Base-by-base conservation (phyloP, 2,113 vertebrate genomes). In the Ictidomys tridecemlineatus region DNA sequence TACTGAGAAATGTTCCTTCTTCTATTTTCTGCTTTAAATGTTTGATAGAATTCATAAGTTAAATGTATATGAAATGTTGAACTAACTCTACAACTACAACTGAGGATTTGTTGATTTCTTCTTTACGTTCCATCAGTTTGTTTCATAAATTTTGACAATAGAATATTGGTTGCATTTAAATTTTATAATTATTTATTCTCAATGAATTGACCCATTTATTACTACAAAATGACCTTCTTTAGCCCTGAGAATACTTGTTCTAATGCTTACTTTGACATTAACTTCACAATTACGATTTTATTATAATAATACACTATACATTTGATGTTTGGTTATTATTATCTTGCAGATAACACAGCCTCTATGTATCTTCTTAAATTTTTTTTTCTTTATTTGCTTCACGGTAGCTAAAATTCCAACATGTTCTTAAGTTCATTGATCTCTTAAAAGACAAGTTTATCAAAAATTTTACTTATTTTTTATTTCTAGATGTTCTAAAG, bases 391-490 rank as follows among this genome's bases (percentile, higher is more conserved):
- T 85, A 30, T 93, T 9, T 69, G 34, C 48, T 73, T 86, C 45
- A 51, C 5, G 67, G 34, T 61, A 32, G 56, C 70, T 77, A 76
- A 87, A 82, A 63, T 77, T 45, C 76, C 34, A 42, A 7, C 28
- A 82, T 56, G 30, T 73, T 92, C 80, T 84, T 28, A 88, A 72
- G 28, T 83, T 84, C 39, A 84, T 14, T 77, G 56, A 79, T 80
- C 65, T 76, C 56, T 78, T 61, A 11, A 42, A 53, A 84, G 30
- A 77, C n/a, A 88, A 76, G 37, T 84, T 8, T 32, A 77, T 16
- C 20, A 86, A 48, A 84, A 61, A 20, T 87, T 85, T 87, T 89
- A 90, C 51, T 69, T 65, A 76, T n/a, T 76, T 85, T 84, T 84
- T 16, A 16, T 58, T 45, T 70, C 20, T 89, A 53, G 6, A 51